Percentiles rank a stretch among this genome's conserved stretches.
phyloP scores from a whole-genome alignment of 2,888 invertebrate genomes.

The Himalopsyche kuldschensis region DNA sequence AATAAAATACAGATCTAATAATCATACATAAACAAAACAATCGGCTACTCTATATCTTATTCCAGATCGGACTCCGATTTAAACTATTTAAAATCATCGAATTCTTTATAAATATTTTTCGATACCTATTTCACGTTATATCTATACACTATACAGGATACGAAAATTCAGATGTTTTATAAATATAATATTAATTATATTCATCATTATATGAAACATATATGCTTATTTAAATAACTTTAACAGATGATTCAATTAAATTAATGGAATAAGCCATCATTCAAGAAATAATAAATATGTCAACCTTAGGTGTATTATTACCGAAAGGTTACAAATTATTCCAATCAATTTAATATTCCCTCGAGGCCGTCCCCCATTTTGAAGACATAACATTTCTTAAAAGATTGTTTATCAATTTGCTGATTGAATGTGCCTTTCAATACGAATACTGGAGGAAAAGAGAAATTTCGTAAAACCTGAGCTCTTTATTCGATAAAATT shows the following conservation, averaged over 20 bases:
- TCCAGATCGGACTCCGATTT: too few relatives aligned
- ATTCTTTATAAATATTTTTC: too few relatives aligned
- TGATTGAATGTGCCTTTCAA: background rate
- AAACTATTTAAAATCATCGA: too few relatives aligned
- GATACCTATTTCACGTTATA: too few relatives aligned
- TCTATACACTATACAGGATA: too few relatives aligned
- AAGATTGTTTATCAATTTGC: background rate
- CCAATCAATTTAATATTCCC: background rate
- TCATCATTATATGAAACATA: too few relatives aligned
- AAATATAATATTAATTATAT: too few relatives aligned
- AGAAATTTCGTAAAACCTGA: background rate
- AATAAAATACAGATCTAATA: too few relatives aligned
- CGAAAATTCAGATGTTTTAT: too few relatives aligned
- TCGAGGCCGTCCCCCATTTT: background rate
- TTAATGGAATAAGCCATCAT: background rate
- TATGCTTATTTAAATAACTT: background rate
- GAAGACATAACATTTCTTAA: background rate
- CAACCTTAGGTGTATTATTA: background rate
- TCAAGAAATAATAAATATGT: background rate
- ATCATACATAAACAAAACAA: too few relatives aligned
- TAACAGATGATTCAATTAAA: background rate
- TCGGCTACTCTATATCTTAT: too few relatives aligned
- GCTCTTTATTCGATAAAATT: background rate
- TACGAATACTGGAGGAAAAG: background rate
- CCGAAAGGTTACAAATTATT: background rate